A percentile compares a stretch with the other conserved stretches of the same genome.
Evolutionary conservation across 1,140 invertebrate species (phyloP).

Genomic region (Bombyx mandarina): DNA sequence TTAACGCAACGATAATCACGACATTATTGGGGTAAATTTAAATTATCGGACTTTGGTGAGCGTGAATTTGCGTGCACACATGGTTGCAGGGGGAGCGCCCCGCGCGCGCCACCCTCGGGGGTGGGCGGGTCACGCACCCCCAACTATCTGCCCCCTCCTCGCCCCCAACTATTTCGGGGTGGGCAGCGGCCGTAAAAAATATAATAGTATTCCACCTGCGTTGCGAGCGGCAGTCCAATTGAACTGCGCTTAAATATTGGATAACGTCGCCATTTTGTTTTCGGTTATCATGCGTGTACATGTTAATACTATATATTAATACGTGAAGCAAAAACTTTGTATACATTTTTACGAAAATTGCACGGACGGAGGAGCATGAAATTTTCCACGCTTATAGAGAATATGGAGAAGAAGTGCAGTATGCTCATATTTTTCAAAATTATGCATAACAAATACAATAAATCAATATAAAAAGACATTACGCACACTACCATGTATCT

Average conservation of each 20-base stretch:
- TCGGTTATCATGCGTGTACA: constrained; percentile 7
- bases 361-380: too few relatives aligned
- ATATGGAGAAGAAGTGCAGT: too few relatives aligned
- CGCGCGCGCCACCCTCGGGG: constrained; percentile 16
- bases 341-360: too few relatives aligned
- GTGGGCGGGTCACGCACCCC: constrained; percentile 42
- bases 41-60: constrained; percentile 43
- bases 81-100: constrained; percentile 31
- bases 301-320: background rate
- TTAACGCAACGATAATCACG: constrained; percentile 62
- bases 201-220: constrained; percentile 62
- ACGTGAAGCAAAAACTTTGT: too few relatives aligned
- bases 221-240: constrained; percentile 39
- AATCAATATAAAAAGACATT: too few relatives aligned
- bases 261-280: constrained; percentile 53
- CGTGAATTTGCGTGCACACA: constrained; percentile 60
- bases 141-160: constrained; percentile 37
- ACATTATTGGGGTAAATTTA: constrained; percentile 53
- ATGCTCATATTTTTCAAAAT: too few relatives aligned
- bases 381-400: too few relatives aligned
- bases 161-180: constrained; percentile 56
- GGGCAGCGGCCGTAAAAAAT: constrained; percentile 53
- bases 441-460: too few relatives aligned
- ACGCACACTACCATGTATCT: too few relatives aligned
- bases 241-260: constrained; percentile 45